A percentile compares a stretch with the other conserved stretches of the same genome.
phyloP scores from a whole-genome alignment of 2,888 invertebrate genomes.

The Creontiades dilutus region DNA sequence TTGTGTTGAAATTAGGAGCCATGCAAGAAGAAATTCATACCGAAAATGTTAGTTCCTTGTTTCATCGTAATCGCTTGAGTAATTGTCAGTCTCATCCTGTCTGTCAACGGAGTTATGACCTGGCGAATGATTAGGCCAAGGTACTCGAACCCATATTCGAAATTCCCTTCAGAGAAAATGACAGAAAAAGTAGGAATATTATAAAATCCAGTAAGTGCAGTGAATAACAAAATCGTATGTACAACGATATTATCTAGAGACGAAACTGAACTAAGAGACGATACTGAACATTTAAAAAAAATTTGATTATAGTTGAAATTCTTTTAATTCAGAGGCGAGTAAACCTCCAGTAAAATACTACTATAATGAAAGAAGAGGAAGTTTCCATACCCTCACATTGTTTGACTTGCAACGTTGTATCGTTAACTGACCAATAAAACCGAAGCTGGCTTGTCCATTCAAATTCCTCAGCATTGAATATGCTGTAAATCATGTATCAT shows the following conservation, averaged over 20 bases:
- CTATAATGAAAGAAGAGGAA: too few relatives aligned
- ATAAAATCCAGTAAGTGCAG: too few relatives aligned
- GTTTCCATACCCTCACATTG: slow-evolving; percentile 86
- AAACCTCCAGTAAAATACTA: too few relatives aligned
- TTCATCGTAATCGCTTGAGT: slow-evolving; percentile 96
- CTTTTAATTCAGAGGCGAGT: too few relatives aligned
- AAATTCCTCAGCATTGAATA: slow-evolving; percentile 91
- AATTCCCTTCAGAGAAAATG: slow-evolving; percentile 81
- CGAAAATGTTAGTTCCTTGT: slow-evolving; percentile 94
- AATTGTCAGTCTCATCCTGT: slow-evolving; percentile 94
- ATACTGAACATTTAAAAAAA: too few relatives aligned
- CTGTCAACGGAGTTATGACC: slow-evolving; percentile 93
- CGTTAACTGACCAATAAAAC: slow-evolving; percentile 92
- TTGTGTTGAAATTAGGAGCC: too few relatives aligned
- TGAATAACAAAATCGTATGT: too few relatives aligned
- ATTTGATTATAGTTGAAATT: too few relatives aligned
- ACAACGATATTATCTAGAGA: too few relatives aligned
- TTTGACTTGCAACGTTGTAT: slow-evolving; percentile 88
- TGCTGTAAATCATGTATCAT: slow-evolving; percentile 80
- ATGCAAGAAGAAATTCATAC: too few relatives aligned
- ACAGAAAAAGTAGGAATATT: background rate
- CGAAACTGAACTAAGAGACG: too few relatives aligned
- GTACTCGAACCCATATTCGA: slow-evolving; percentile 96
- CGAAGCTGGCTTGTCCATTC: slow-evolving; percentile 96
- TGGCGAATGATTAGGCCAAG: slow-evolving; percentile 93